phyloP scores from a whole-genome alignment of 2,113 vertebrate species.

The Hypocryptadius cinnamomeus region DNA sequence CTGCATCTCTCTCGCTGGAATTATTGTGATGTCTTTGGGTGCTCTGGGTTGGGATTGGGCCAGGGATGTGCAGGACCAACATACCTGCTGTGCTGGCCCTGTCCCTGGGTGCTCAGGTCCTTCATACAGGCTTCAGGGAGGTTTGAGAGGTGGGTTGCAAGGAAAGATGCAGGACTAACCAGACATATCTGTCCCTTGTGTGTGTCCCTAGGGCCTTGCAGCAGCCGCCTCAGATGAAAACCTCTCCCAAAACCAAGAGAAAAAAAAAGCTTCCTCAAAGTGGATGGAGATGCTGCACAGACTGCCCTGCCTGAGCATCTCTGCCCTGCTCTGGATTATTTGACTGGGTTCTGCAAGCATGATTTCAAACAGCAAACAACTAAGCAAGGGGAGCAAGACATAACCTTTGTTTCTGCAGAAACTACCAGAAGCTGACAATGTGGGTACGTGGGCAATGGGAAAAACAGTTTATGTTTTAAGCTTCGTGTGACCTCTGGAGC shows the following conservation, averaged over 20 bases:
- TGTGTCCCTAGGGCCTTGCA: background rate
- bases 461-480: background rate
- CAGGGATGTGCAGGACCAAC: background rate
- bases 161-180: background rate
- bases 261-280: background rate
- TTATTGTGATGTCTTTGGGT: background rate
- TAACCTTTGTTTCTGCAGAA: background rate
- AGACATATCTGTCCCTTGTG: background rate
- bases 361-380: background rate
- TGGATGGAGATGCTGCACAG: background rate
- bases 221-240: background rate
- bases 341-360: background rate
- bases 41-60: background rate
- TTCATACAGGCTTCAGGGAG: accelerated
- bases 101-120: background rate
- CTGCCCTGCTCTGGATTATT: background rate
- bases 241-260: background rate
- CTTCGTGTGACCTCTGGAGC: background rate
- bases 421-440: background rate
- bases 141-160: background rate
- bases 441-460: background rate
- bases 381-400: background rate
- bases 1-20: background rate
- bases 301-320: background rate
- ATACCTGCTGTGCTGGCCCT: background rate